Conservation (phyloP, 1,140 invertebrate species). For the Paraescarpia echinospica region DNA sequence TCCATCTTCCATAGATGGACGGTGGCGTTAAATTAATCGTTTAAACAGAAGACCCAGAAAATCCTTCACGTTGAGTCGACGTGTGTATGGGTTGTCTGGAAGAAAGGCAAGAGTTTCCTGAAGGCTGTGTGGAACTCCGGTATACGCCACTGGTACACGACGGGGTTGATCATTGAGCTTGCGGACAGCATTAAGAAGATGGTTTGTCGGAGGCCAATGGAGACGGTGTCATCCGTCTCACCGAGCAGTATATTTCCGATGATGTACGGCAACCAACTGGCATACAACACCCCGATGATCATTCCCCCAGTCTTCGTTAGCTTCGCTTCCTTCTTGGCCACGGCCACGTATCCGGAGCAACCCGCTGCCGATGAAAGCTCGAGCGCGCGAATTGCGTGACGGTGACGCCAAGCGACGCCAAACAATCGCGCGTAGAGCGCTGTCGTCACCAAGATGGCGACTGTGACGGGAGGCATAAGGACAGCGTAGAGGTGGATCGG, state of each 20-base stretch:
- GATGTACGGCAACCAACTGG: background rate
- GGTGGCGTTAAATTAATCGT: too few relatives aligned
- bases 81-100: background rate
- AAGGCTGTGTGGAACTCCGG: background rate
- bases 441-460: background rate
- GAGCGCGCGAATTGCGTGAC: background rate
- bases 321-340: background rate
- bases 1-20: too few relatives aligned
- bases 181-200: background rate
- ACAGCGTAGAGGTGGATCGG: too few relatives aligned
- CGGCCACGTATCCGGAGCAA: background rate
- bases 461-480: background rate
- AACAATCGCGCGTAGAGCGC: background rate
- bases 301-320: background rate
- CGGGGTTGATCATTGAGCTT: background rate
- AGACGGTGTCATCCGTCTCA: background rate
- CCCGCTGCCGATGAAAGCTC: background rate
- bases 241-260: background rate
- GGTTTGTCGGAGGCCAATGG: background rate
- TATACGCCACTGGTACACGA: background rate
- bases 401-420: background rate
- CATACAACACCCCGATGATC: background rate
- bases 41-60: background rate
- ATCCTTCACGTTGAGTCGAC: background rate
- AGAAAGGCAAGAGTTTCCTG: background rate